Evolutionary conservation across 2,113 vertebrate species (phyloP), one percentile per base, ranked within the genome.

Genomic region (Pitta sordida): DNA sequence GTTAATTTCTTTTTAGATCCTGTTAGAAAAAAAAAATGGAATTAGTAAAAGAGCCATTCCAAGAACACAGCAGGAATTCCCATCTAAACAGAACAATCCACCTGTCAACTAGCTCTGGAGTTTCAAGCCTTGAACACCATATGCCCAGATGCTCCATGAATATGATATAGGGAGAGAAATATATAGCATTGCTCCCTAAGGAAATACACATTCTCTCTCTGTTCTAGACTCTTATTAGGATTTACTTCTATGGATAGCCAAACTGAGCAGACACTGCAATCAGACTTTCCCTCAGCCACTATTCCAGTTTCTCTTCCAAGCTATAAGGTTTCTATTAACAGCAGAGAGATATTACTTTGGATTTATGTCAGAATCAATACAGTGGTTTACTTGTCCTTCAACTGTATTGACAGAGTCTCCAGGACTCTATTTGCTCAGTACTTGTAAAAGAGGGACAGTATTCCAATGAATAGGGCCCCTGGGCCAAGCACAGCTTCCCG

Each of bases 311-410:
- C 76, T 87, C 46, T 79, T 80, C 63, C 55, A 83, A 82, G 48
- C 78, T 94, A n/a, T 58, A 81, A 59, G 69, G 80, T 82, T 96
- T 76, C 77, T 96, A 63, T 89, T 94, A 92, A 84, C 62, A 60
- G 91, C 23, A 48, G 59, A 90, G 75, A 94, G 93, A 95, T 95
- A 93, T 46, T 80, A 87, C 79, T 95, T 93, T 97, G 90, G 96
- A 95, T 86, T 88, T 55, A 78, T 84, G 64, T 96, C 95, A 96
- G 93, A 96, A 96, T 96, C 96, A 96, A 96, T 96, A 97, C 88
- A 97, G 94, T 93, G 81, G 76, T 78, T 95, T 94, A 80, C 75
- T 96, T 97, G 97, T 97, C 73, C 84, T 95, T 81, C 19, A 87
- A 81, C 78, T 96, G 75, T 77, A 95, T 70, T 92, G 92, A 93